A percentile compares a stretch with the other conserved stretches of the same genome.
These are phyloP conservation scores for Psittacus erithacus DNA, from an alignment of 2,113 vertebrate genomes.

Conservation along the genomic window DNA sequence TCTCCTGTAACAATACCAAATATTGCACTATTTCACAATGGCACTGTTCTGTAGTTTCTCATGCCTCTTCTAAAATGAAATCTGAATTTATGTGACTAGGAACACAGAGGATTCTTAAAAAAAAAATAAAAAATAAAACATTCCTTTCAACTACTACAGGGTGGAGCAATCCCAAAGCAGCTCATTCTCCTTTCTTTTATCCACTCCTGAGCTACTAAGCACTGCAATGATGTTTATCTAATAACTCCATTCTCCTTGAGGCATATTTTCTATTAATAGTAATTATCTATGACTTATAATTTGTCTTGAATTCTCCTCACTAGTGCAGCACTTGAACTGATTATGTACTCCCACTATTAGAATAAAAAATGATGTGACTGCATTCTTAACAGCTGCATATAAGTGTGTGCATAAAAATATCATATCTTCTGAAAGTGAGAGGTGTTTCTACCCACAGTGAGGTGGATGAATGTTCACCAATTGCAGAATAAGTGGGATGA, in stretches of 20 bases:
- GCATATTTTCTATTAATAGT: constrained; percentile 75
- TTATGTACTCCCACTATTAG: constrained; percentile 69
- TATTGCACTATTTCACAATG: background rate
- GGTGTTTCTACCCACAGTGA: constrained; percentile 57
- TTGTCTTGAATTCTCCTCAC: constrained; percentile 71
- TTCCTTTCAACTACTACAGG: background rate
- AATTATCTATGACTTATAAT: constrained; percentile 71
- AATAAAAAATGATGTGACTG: constrained; percentile 72
- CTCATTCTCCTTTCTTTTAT: constrained; percentile 18
- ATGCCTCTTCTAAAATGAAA: background rate
- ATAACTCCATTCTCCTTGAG: constrained; percentile 71
- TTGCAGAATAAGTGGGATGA: constrained; percentile 43
- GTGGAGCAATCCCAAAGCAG: constrained; percentile 52
- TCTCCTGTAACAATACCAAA: background rate
- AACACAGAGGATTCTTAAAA: background rate
- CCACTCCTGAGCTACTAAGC: background rate
- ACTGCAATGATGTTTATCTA: constrained; percentile 60
- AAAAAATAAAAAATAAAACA: background rate
- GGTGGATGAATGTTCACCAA: constrained; percentile 35
- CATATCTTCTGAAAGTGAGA: constrained; percentile 63
- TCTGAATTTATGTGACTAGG: background rate
- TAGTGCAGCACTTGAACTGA: constrained; percentile 63
- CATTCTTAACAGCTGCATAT: constrained; percentile 71
- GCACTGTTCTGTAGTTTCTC: background rate
- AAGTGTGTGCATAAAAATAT: constrained; percentile 62